A percentile compares a stretch with the other conserved stretches of the same genome.
phyloP scores from a whole-genome alignment of 2,113 vertebrate genomes.

The Oxygymnocypris stewartii region DNA sequence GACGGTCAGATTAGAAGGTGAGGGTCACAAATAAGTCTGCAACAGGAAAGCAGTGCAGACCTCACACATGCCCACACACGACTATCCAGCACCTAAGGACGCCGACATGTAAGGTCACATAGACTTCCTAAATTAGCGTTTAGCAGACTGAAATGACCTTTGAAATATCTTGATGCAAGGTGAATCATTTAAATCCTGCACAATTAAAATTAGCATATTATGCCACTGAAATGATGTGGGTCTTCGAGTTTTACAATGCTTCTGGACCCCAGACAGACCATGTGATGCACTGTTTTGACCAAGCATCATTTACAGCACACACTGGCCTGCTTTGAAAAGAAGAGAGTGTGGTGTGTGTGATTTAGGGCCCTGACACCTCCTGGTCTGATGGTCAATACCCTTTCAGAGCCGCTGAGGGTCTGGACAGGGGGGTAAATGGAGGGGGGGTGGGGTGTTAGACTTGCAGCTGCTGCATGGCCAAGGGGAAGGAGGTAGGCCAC shows the following conservation, averaged over 20 bases:
- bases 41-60: slow-evolving; percentile 43
- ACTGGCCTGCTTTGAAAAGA: slow-evolving; percentile 43
- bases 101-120: background rate
- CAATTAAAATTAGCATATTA: background rate
- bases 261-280: slow-evolving; percentile 17
- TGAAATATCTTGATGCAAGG: background rate
- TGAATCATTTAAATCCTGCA: background rate
- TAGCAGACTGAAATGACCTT: background rate
- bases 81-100: slow-evolving; percentile 1
- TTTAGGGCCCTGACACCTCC: slow-evolving; percentile 58
- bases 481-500: slow-evolving; percentile 60
- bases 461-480: slow-evolving; percentile 65
- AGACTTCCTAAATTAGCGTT: background rate
- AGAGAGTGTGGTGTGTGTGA: slow-evolving; percentile 50
- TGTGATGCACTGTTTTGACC: slow-evolving; percentile 34
- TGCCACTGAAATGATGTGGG: background rate
- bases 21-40: slow-evolving; percentile 47
- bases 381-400: slow-evolving; percentile 66
- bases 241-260: background rate
- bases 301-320: slow-evolving; percentile 39
- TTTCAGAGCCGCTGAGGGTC: slow-evolving; percentile 51
- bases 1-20: slow-evolving; percentile 44
- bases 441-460: slow-evolving; percentile 63
- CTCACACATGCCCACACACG: slow-evolving; percentile 33
- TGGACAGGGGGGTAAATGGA: slow-evolving; percentile 46